Evolutionary conservation across 2,113 vertebrate species (phyloP).

Genomic region (Eleginops maclovinus): DNA sequence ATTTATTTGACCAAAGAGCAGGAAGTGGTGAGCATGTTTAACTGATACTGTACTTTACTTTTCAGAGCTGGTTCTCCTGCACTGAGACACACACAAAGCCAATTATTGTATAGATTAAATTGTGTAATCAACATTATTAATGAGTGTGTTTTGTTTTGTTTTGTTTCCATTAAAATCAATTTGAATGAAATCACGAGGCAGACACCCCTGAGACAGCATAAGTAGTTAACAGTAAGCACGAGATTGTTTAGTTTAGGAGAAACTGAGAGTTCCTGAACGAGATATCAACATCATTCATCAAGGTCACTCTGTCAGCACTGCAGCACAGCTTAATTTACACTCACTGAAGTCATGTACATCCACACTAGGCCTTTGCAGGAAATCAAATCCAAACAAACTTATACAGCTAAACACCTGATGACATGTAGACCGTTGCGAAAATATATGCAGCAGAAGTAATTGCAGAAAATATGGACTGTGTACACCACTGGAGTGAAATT

Average conservation of each 20-base stretch:
- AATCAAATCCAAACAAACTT: constrained; percentile 64
- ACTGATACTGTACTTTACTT: constrained; percentile 10
- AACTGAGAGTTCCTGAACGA: constrained; percentile 66
- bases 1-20: constrained; percentile 13
- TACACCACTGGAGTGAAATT: constrained; percentile 3
- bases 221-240: constrained; percentile 35
- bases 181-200: background rate
- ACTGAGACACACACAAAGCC: background rate
- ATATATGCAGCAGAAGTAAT: constrained; percentile 19
- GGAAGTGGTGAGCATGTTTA: constrained; percentile 6
- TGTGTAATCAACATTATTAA: background rate
- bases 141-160: background rate
- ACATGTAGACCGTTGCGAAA: constrained; percentile 46
- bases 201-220: constrained; percentile 2
- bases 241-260: constrained; percentile 46
- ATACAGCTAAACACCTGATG: constrained; percentile 53
- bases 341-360: constrained; percentile 29
- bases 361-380: constrained; percentile 45
- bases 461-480: constrained; percentile 21
- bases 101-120: background rate
- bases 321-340: constrained; percentile 50
- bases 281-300: constrained; percentile 70
- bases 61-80: constrained; percentile 10
- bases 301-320: constrained; percentile 55
- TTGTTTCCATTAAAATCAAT: background rate